Evolutionary conservation across 2,113 vertebrate genomes (phyloP), one percentile per base, ranked within the genome.

Genomic region (Hemiscyllium ocellatum): DNA sequence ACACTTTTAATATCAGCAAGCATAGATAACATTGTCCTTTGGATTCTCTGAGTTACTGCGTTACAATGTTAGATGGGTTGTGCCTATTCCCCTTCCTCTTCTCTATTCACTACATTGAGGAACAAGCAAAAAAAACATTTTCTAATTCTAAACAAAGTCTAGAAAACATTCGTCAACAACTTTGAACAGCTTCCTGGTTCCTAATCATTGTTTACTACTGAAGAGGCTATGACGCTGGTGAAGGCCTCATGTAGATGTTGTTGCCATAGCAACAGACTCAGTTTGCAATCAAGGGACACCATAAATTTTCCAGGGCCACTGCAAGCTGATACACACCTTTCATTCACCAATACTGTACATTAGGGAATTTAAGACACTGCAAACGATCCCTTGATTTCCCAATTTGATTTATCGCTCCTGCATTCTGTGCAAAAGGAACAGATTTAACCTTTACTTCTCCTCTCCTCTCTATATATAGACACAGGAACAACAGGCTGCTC

Each of bases 121-220:
- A 65, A 91, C 0, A 65, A 10, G 33, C 33, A 91, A 91, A n/a
- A 56, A 56, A 37, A 61, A 20, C 56, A 91, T 33, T 19, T 65
- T 61, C 56, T 1, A 4, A 2, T 56, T 19, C 29, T 17, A 20
- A 83, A 37, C 13, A 37, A 42, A 7, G 26, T 33, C 19, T 17
- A 37, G 33, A n/a, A 37, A 66, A 65, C 17, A 66, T n/a, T 93
- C 66, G 61, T 66, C 65, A 33, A 93, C 61, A 93, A n/a, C 89
- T 5, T 66, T 19, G 15, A 66, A 5, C 33, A 93, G 56, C 33
- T 66, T 93, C 61, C n/a, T 33, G 15, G 4, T 22, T 93, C 17
- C 61, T n/a, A 66, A 90, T 37, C 65, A 37, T 93, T 93, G 61
- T 93, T 93, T 93, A 93, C 89, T 66, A 93, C 61, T 17, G 13